Base-by-base conservation (phyloP, 2,797 vertebrate species). In the Valencia hispanica region DNA sequence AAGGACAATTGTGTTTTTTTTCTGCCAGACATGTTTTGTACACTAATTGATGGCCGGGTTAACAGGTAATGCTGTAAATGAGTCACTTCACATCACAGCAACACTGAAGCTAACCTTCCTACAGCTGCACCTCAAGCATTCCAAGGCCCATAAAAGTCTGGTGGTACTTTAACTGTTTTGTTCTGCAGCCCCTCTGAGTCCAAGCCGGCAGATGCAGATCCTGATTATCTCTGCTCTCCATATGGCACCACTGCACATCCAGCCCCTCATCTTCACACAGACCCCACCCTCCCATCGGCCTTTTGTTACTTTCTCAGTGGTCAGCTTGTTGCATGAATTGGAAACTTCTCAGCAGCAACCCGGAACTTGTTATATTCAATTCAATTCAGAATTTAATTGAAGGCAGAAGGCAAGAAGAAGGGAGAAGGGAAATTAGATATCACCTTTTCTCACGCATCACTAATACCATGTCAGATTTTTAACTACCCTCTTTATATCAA, bases 91-190 rank as follows among this genome's bases (percentile, higher is more conserved):
- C 61, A 68, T 75, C 41, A 14, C 70, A 73, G 71, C 32, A 27
- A 12, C 17, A 5, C 78, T 53, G 65, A 72, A 61, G 75, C 48
- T 78, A 68, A 70, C 80, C 53, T 86, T 74, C 68, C 72, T 66
- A 9, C 80, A 79, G 76, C 75, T 48, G 27, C 39, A 32, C 73
- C 82, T 81, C 83, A 88, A 81, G 77, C 32, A 30, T 78, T 88
- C 83, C 85, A 82, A 70, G 57, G 78, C 79, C 79, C 39, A 80
- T 90, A 87, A 91, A 91, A 79, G 74, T 81, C 78, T 55, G 59
- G 74, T 80, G 90, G 92, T 92, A 86, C 86, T 90, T 91, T 92
- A 89, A 92, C 87, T 89, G 84, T 91, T 94, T 93, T 89, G 92
- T 92, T 92, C 86, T 74, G 84, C 84, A 89, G 87, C 73, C 89